Percentiles rank a stretch among this genome's conserved stretches.
Evolutionary conservation across 2,888 invertebrate species (phyloP).

Genomic region (Elysia crispata): DNA sequence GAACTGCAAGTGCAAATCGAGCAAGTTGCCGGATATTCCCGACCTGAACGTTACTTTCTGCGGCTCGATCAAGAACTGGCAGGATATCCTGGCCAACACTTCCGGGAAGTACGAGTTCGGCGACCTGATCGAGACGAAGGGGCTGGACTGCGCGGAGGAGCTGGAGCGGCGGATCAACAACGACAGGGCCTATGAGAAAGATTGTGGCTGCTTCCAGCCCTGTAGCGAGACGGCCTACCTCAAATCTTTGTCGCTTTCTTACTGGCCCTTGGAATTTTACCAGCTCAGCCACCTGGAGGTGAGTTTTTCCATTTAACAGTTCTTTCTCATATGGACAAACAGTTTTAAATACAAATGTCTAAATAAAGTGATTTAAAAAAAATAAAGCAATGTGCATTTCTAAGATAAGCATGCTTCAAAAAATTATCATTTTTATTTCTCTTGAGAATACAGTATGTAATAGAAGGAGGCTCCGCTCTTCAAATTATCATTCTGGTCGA

Average conservation of each 20-base stretch:
- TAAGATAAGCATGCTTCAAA: too few relatives aligned
- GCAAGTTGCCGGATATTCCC: conserved; percentile 63
- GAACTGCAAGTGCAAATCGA: conserved; percentile 69
- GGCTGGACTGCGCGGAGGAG: conserved; percentile 64
- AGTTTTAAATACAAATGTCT: too few relatives aligned
- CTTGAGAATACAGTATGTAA: too few relatives aligned
- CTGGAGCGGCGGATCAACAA: conserved; percentile 63
- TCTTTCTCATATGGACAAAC: not conserved
- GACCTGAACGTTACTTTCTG: conserved; percentile 64
- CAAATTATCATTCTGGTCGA: too few relatives aligned
- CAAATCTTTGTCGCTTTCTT: conserved; percentile 70
- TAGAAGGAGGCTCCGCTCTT: too few relatives aligned
- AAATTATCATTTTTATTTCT: too few relatives aligned
- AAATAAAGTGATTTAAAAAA: too few relatives aligned
- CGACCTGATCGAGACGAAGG: conserved; percentile 55
- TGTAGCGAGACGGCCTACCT: conserved; percentile 70
- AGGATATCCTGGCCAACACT: conserved; percentile 50
- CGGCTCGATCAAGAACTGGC: conserved; percentile 68
- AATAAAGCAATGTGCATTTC: too few relatives aligned
- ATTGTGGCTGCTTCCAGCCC: conserved; percentile 65
- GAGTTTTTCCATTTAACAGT: not conserved
- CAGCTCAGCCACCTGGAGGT: conserved; percentile 65
- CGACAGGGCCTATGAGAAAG: conserved; percentile 67
- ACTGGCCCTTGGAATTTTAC: conserved; percentile 73
- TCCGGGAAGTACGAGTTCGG: conserved; percentile 45